Percentiles rank a stretch among this genome's conserved stretches.
Evolutionary conservation across 2,888 invertebrate genomes (phyloP).

Genomic region (Agrilus biguttatus): DNA sequence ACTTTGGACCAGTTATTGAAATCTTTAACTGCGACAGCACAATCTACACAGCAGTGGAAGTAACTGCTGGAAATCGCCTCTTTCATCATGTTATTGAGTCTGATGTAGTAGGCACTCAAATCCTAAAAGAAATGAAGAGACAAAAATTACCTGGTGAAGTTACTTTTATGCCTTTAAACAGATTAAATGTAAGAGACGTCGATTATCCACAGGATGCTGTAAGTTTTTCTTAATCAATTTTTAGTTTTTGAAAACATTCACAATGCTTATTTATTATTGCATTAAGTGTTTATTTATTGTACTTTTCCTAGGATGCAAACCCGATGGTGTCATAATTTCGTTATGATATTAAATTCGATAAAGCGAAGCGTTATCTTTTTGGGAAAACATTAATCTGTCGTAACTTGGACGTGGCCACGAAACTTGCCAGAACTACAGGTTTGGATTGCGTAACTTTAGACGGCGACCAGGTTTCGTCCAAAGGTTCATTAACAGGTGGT

Average conservation of each 20-base stretch:
- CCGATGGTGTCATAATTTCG: constrained; percentile 93
- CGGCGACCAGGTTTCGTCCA: constrained; percentile 88
- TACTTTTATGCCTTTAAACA: constrained; percentile 96
- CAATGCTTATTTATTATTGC: neutral
- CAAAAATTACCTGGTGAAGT: constrained; percentile 94
- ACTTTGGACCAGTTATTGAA: constrained; percentile 92
- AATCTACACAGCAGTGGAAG: constrained; percentile 97
- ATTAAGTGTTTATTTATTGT: constrained; percentile 3
- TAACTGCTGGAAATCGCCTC: constrained; percentile 70
- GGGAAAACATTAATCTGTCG: constrained; percentile 97
- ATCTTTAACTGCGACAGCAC: constrained; percentile 94
- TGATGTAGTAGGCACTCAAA: constrained; percentile 91
- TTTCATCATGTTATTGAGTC: constrained; percentile 98
- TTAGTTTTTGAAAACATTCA: neutral
- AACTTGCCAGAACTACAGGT: constrained; percentile 88
- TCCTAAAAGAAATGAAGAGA: constrained; percentile 95
- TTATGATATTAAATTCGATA: constrained; percentile 77
- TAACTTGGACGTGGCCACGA: constrained; percentile 91
- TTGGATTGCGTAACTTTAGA: constrained; percentile 97
- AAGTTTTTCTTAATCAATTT: constrained; percentile 13
- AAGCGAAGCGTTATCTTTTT: constrained; percentile 92
- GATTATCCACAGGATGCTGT: constrained; percentile 57
- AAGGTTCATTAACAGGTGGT: constrained; percentile 97
- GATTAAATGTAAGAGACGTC: constrained; percentile 57
- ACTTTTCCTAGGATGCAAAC: constrained; percentile 68